Base-by-base conservation (phyloP, 1,140 invertebrate species). In the Drosophila mauritiana region DNA sequence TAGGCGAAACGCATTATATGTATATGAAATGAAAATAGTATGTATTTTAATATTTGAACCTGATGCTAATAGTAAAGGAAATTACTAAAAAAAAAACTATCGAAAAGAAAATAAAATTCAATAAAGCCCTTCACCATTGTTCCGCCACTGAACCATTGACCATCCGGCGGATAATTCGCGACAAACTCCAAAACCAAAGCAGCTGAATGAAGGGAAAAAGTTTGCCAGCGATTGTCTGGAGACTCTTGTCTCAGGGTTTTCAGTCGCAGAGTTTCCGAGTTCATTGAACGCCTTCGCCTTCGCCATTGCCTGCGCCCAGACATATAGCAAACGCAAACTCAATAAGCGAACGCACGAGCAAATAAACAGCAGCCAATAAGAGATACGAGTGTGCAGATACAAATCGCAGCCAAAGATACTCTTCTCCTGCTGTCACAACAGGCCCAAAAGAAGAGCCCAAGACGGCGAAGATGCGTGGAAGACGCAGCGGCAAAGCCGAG, bases 291-390 rank as follows among this genome's bases (percentile, higher is more conserved):
- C 54, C 83, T 69, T 69, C n/a, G 63, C 49, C 58, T 53, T 12
- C 42, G 49, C 37, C 52, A 10, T 31, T 8, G 31, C 49, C 58
- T 53, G 12, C 42, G 49, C 45, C 52, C 62, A 76, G 73, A 76
- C 73, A 76, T 67, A 76, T 55, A 55, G 72, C 83, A 86, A 67
- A 54, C 20, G 48, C 65, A 69, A 89, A 89, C 83, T 88, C 83
- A 88, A 88, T 88, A 88, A 88, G 81, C 79, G 83, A 88, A 88
- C 83, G 70, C 79, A 68, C 68, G 72, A 73, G 75, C 83, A 86
- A 86, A 86, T 86, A 86, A 86, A 88, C 83, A 86, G 75, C 84
- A 89, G 83, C 76, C 84, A 89, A 89, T 88, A 89, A 88, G 83
- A 90, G 82, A 74, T 78, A 73, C 56, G 68, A 78, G 68, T 89